Evolutionary conservation across 2,797 vertebrate species (phyloP).

Genomic region (Benthosema pterotum): DNA sequence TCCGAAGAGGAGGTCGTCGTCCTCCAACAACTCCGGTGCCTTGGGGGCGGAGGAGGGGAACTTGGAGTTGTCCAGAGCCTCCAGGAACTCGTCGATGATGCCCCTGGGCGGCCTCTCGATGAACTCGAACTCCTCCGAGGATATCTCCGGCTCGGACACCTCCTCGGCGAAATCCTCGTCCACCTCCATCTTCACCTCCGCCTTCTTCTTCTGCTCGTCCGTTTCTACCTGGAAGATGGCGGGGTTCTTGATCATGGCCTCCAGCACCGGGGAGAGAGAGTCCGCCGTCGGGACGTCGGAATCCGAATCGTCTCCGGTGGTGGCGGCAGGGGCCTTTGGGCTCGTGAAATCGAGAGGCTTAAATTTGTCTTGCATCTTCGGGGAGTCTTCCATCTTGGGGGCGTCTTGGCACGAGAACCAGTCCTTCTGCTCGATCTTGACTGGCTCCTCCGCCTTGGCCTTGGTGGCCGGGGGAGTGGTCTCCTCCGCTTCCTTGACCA

Average conservation of each 20-base stretch:
- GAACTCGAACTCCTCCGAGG: slow-evolving; percentile 85
- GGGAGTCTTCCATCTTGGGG: slow-evolving; percentile 48
- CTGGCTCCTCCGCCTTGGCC: slow-evolving; percentile 65
- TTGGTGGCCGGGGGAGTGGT: slow-evolving; percentile 35
- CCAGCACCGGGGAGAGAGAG: slow-evolving; percentile 80
- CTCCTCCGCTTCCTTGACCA: slow-evolving; percentile 88
- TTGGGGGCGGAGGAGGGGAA: slow-evolving; percentile 67
- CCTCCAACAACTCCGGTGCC: slow-evolving; percentile 64
- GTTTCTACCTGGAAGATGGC: slow-evolving; percentile 76
- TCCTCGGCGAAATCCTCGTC: slow-evolving; percentile 75
- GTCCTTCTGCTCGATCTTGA: slow-evolving; percentile 71
- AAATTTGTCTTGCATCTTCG: slow-evolving; percentile 63
- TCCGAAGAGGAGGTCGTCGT: slow-evolving; percentile 68
- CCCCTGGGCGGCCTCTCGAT: slow-evolving; percentile 79
- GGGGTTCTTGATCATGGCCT: slow-evolving; percentile 80
- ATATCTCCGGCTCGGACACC: slow-evolving; percentile 79
- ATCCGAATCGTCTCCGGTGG: slow-evolving; percentile 68
- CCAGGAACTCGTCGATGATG: slow-evolving; percentile 79
- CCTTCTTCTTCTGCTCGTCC: slow-evolving; percentile 38
- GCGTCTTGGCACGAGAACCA: slow-evolving; percentile 71
- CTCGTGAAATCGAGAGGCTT: slow-evolving; percentile 71
- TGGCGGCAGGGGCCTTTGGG: slow-evolving; percentile 44
- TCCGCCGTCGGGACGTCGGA: slow-evolving; percentile 81
- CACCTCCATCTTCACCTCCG: slow-evolving; percentile 50
- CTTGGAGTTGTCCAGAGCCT: slow-evolving; percentile 77